Base-by-base conservation (phyloP, 2,113 vertebrate species). In the Litocranius walleri region DNA sequence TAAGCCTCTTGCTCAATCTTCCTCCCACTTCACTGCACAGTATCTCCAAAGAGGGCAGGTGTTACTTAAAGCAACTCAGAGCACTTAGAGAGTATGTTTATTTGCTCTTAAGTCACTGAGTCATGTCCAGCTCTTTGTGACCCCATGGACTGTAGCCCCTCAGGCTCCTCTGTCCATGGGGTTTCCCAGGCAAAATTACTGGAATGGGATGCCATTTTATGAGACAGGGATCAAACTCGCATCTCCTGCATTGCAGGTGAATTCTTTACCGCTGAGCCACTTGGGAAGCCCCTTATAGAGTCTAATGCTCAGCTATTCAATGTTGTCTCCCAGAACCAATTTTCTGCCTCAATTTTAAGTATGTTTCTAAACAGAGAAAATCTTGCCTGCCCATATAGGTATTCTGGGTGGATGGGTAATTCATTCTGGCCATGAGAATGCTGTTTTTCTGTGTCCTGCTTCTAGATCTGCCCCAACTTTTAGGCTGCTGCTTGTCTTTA, bases 271-370 rank as follows among this genome's bases (percentile, higher is more conserved):
- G 0, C n/a, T 27, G n/a, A 7, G 36, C 23, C 40, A 77, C 71
- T 36, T 77, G 71, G 36, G 71, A 27, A 14, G 23, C 71, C 36
- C 71, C 19, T 14, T 36, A 64, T 5, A 52, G 57, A 78, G 14
- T 30, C 11, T 25, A 64, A 57, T 5, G 33, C 54, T n/a, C 12
- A 85, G 13, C 29, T 64, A 5, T 57, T 96, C 36, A 10, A 45
- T 56, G 80, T 77, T 80, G 29, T 71, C 93, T 88, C 62, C 45
- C n/a, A 92, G 67, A 88, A 67, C 36, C 78, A 74, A 84, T 54
- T 90, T 88, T 91, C 82, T 94, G 57, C 83, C 62, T 97, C 93
- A 93, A 95, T 82, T 77, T 40, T n/a, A 78, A 48, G 15, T 56
- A 5, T 78, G 78, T 88, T 91, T 91, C 64, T 93, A 91, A 40